Conservation (phyloP, 2,888 invertebrate genomes). For the Nasonia oneida region DNA sequence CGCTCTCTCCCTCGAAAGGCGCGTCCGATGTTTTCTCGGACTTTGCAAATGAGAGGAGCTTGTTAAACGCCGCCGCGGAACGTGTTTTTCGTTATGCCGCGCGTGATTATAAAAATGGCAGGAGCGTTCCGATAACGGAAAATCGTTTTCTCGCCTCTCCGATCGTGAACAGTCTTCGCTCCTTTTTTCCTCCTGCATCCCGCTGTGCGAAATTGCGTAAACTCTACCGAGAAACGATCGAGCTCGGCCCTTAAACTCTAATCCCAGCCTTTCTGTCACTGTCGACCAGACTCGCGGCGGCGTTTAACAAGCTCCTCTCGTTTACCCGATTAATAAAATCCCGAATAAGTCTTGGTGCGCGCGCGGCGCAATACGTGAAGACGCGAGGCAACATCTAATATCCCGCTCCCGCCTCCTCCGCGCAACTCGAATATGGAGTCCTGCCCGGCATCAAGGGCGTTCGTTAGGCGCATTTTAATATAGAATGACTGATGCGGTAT, state of each 20-base stretch:
- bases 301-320: slow-evolving; percentile 17
- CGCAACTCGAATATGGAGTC: slow-evolving; percentile 46
- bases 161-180: not conserved
- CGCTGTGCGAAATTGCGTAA: not conserved
- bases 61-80: slow-evolving; percentile 42
- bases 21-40: slow-evolving; percentile 33
- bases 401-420: not conserved
- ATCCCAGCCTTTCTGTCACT: slow-evolving; percentile 30
- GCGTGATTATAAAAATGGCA: slow-evolving; percentile 46
- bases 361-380: slow-evolving; percentile 34
- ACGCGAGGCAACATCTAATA: slow-evolving; percentile 33
- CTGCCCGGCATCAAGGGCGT: slow-evolving; percentile 12
- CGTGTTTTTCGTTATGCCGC: slow-evolving; percentile 44
- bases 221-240: not conserved
- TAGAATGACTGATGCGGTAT: slow-evolving; percentile 61
- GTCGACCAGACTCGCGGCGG: not conserved
- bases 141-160: slow-evolving; percentile 28
- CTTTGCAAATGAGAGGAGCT: slow-evolving; percentile 54
- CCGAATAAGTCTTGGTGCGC: slow-evolving; percentile 10
- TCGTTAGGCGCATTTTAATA: slow-evolving; percentile 59
- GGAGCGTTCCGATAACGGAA: not conserved
- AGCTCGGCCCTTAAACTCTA: not conserved
- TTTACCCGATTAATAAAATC: slow-evolving; percentile 46
- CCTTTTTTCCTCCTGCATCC: not conserved
- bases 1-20: not conserved